These are phyloP conservation scores for Vanessa atalanta DNA, from an alignment of 1,140 invertebrate species.

Conservation along the genomic window DNA sequence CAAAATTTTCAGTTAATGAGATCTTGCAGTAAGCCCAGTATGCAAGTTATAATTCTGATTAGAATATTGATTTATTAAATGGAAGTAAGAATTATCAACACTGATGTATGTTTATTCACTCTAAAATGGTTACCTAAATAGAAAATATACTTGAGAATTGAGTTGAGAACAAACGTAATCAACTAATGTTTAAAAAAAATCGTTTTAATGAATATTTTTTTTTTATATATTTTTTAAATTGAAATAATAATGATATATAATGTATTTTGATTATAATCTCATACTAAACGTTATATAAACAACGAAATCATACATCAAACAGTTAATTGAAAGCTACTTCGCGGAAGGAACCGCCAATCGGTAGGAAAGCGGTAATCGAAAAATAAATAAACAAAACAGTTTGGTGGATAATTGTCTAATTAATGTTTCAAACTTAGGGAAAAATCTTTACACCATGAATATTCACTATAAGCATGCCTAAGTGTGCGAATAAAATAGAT, in stretches of 20 bases:
- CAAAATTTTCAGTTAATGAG: too few relatives aligned
- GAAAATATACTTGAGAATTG: too few relatives aligned
- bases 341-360: conserved; percentile 34
- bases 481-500: conserved; percentile 37
- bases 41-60: too few relatives aligned
- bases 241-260: background rate
- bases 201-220: too few relatives aligned
- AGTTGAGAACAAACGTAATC: too few relatives aligned
- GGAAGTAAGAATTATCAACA: too few relatives aligned
- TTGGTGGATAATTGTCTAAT: conserved; percentile 43
- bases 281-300: background rate
- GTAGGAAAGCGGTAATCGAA: conserved; percentile 29
- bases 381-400: conserved; percentile 71
- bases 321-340: conserved; percentile 14
- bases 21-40: too few relatives aligned
- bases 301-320: background rate
- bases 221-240: background rate
- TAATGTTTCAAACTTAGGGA: conserved; percentile 35
- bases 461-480: conserved; percentile 8
- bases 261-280: background rate
- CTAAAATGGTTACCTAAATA: too few relatives aligned
- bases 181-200: too few relatives aligned
- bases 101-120: too few relatives aligned
- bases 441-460: conserved; percentile 9
- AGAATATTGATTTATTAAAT: too few relatives aligned